Conservation (phyloP, 2,888 invertebrate species). For the Sepiola atlantica region DNA sequence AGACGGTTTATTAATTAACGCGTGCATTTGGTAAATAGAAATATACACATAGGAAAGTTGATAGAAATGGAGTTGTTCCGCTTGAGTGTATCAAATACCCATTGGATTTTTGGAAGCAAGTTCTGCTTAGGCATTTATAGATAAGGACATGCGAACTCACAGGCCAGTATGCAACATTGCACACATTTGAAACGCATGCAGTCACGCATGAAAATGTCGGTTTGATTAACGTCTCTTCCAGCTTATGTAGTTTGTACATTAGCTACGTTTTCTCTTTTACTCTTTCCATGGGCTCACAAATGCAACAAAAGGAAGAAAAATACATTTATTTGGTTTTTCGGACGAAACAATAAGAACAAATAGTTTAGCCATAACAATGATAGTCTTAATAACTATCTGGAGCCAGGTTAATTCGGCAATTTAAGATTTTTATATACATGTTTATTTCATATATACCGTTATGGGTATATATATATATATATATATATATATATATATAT, state of each 20-base stretch:
- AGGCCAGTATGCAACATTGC: background rate
- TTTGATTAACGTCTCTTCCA: background rate
- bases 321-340: background rate
- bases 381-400: too few species aligned
- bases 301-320: background rate
- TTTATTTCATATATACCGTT: too few species aligned
- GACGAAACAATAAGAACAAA: background rate
- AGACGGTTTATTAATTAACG: too few species aligned
- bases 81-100: background rate
- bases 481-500: too few species aligned
- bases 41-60: too few species aligned
- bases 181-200: background rate
- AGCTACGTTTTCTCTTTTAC: background rate
- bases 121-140: background rate
- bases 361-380: too few species aligned
- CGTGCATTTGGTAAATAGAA: too few species aligned
- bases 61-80: too few species aligned
- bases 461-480: too few species aligned
- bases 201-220: background rate
- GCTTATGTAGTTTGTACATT: background rate
- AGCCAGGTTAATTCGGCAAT: too few species aligned
- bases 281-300: background rate
- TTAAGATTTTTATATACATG: too few species aligned
- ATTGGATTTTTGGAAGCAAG: background rate
- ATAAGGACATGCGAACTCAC: background rate